Evolutionary conservation across 2,888 invertebrate species (phyloP).

Genomic region (Cotesia congregata): DNA sequence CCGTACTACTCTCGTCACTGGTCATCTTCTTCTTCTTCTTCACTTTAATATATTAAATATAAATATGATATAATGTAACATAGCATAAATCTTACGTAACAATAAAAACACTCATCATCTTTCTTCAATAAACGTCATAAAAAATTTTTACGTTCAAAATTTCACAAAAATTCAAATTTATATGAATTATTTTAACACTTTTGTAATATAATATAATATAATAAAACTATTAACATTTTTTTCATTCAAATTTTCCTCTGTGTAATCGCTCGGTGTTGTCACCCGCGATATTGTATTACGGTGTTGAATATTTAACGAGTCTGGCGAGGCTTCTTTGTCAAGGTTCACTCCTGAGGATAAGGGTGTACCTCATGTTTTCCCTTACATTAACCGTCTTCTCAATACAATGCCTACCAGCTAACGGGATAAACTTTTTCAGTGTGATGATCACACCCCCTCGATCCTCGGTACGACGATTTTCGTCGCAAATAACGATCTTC

Average conservation of each 20-base stretch:
- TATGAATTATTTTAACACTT: no score
- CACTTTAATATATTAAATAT: no score
- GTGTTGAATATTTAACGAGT: constrained; percentile 72
- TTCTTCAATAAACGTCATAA: background rate
- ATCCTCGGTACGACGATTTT: constrained; percentile 35
- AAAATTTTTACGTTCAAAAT: background rate
- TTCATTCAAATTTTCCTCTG: constrained; percentile 9
- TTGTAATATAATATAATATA: no score
- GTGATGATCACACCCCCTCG: constrained; percentile 42
- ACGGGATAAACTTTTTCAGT: constrained; percentile 34
- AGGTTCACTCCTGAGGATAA: constrained; percentile 53
- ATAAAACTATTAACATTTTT: background rate
- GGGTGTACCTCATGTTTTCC: constrained; percentile 38
- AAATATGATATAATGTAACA: no score
- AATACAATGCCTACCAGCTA: background rate
- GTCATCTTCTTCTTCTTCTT: background rate
- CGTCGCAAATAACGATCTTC: constrained; percentile 45
- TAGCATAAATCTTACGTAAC: background rate
- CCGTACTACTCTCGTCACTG: constrained; percentile 49
- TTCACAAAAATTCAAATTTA: no score
- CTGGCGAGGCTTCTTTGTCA: constrained; percentile 61
- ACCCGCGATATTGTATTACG: constrained; percentile 71
- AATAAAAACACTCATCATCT: background rate
- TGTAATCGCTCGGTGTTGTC: constrained; percentile 36
- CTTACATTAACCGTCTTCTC: constrained; percentile 15